These are phyloP conservation scores for Grantiella picta DNA, from an alignment of 2,113 vertebrate genomes.

Conservation along the genomic window DNA sequence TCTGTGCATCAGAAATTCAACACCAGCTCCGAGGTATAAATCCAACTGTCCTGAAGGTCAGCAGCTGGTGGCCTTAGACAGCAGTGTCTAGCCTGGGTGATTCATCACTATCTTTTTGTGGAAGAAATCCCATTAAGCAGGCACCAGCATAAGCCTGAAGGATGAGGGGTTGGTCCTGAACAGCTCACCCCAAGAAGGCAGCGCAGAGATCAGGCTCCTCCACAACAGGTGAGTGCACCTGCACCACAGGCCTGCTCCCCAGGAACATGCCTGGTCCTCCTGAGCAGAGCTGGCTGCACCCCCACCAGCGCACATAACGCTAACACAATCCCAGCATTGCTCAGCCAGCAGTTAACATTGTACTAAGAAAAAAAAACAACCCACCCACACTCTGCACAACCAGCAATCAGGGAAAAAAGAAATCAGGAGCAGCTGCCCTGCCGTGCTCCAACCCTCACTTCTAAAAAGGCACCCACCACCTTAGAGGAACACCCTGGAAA, in stretches of 20 bases:
- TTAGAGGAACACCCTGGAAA: not conserved
- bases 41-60: slow-evolving; percentile 40
- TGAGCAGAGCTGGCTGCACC: not conserved
- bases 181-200: not conserved
- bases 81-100: slow-evolving; percentile 38
- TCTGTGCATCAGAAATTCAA: not conserved
- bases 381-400: not conserved
- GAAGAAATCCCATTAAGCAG: slow-evolving; percentile 37
- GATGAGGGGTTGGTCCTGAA: not conserved
- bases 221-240: not conserved
- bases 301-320: not conserved
- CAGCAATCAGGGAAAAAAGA: not conserved
- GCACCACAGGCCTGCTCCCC: not conserved
- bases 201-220: not conserved
- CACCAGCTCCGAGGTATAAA: not conserved
- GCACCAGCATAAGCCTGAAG: not conserved
- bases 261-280: not conserved
- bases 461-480: not conserved
- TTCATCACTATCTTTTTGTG: slow-evolving; percentile 15
- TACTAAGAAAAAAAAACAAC: not conserved
- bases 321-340: not conserved
- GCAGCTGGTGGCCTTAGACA: slow-evolving; percentile 32
- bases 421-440: not conserved
- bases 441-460: not conserved
- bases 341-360: not conserved